These are phyloP conservation scores for Thyatira batis DNA, from an alignment of 2,888 invertebrate genomes.

Conservation along the genomic window DNA sequence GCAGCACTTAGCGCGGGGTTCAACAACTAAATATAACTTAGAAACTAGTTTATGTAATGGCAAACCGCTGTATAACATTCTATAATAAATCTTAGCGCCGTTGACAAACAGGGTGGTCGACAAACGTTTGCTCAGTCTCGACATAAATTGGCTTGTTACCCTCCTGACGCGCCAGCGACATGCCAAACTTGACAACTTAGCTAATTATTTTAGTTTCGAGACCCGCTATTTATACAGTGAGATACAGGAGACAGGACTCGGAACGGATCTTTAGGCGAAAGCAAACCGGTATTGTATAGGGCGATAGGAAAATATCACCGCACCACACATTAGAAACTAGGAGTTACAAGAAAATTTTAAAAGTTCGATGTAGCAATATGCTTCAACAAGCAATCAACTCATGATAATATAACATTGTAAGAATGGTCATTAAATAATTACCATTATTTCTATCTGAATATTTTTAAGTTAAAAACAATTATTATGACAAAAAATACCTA, in stretches of 20 bases:
- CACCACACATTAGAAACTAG: too few relatives aligned
- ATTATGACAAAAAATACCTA: too few relatives aligned
- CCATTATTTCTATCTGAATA: too few relatives aligned
- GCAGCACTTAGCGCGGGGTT: neutral
- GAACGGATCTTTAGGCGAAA: too few relatives aligned
- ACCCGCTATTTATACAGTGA: neutral
- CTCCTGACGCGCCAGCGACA: slow-evolving; percentile 21
- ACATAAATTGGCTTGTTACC: slow-evolving; percentile 60
- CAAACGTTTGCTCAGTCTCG: slow-evolving; percentile 50
- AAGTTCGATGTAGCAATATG: too few relatives aligned
- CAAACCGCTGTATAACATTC: slow-evolving; percentile 15
- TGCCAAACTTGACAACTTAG: slow-evolving; percentile 45
- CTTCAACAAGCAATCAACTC: too few relatives aligned
- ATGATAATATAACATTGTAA: too few relatives aligned
- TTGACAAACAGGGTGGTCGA: slow-evolving; percentile 32
- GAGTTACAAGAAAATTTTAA: too few relatives aligned
- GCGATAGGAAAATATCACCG: too few relatives aligned
- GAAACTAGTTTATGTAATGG: neutral
- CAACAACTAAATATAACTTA: neutral
- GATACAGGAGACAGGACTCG: neutral
- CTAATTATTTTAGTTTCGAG: slow-evolving; percentile 50
- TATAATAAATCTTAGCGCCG: slow-evolving; percentile 20
- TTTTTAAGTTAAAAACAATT: too few relatives aligned
- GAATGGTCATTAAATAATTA: too few relatives aligned
- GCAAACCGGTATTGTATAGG: too few relatives aligned